Evolutionary conservation across 2,888 invertebrate genomes (phyloP).

Genomic region (Molorchus minor): DNA sequence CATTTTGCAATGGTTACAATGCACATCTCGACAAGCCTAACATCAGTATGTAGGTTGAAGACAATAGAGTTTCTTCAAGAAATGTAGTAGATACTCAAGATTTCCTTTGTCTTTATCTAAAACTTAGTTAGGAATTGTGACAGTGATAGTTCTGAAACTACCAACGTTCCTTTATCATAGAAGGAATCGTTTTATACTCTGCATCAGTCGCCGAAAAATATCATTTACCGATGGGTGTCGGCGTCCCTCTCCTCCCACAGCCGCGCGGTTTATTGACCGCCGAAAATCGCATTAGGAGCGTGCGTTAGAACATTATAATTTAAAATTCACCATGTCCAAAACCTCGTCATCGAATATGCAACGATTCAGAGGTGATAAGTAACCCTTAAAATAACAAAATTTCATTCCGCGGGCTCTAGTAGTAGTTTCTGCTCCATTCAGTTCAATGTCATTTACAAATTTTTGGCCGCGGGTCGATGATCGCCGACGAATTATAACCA

Average conservation of each 20-base stretch:
- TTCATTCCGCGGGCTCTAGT: constrained; percentile 13
- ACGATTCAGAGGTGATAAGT: constrained; percentile 16
- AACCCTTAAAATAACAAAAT: constrained; percentile 31
- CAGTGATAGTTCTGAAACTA: too few relatives aligned
- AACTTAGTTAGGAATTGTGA: too few relatives aligned
- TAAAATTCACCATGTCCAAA: constrained; percentile 33
- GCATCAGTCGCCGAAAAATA: too few relatives aligned
- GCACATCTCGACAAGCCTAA: too few relatives aligned
- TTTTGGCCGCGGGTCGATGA: constrained; percentile 28
- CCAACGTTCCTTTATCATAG: too few relatives aligned
- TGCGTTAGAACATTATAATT: constrained; percentile 29
- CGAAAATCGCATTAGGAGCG: constrained; percentile 33
- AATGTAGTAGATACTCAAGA: too few relatives aligned
- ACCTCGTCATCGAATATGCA: constrained; percentile 31
- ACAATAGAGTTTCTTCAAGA: too few relatives aligned
- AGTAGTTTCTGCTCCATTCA: constrained; percentile 27
- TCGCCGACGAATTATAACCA: constrained; percentile 11
- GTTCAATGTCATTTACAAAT: constrained; percentile 30
- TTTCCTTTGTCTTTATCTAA: too few relatives aligned
- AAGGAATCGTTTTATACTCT: too few relatives aligned
- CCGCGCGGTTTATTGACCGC: constrained; percentile 30
- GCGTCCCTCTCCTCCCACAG: constrained; percentile 19
- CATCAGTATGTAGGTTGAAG: too few relatives aligned
- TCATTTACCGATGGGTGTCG: too few relatives aligned
- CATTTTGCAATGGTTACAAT: too few relatives aligned